Evolutionary conservation across 2,113 vertebrate genomes (phyloP).

Genomic region (Phasianus colchicus): DNA sequence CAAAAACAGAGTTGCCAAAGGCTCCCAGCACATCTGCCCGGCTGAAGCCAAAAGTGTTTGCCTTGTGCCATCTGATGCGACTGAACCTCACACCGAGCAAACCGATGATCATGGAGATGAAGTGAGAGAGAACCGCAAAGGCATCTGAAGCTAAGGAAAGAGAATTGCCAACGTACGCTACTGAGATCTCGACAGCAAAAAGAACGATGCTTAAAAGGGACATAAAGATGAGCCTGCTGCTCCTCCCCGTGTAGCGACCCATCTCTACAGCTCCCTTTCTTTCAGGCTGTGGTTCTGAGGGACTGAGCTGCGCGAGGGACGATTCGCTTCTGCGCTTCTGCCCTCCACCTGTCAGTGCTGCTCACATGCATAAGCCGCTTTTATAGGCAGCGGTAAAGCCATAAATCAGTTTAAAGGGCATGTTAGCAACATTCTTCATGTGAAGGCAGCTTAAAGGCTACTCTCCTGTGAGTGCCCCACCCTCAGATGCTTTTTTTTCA

Average conservation of each 20-base stretch:
- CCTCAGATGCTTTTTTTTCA: not conserved
- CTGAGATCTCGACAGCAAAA: slow-evolving; percentile 68
- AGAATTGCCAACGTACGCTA: slow-evolving; percentile 76
- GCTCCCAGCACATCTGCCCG: slow-evolving; percentile 81
- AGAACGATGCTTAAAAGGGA: slow-evolving; percentile 51
- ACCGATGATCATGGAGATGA: slow-evolving; percentile 80
- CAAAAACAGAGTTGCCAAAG: slow-evolving; percentile 81
- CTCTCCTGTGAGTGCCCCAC: not conserved
- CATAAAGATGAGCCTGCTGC: slow-evolving; percentile 77
- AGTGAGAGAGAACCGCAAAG: slow-evolving; percentile 79
- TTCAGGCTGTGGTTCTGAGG: not conserved
- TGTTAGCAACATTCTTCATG: slow-evolving; percentile 54
- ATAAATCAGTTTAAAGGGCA: slow-evolving; percentile 82
- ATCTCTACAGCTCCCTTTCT: slow-evolving; percentile 30
- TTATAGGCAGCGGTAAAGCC: slow-evolving; percentile 81
- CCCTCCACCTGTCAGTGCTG: slow-evolving; percentile 26
- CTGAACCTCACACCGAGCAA: slow-evolving; percentile 58
- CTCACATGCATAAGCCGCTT: slow-evolving; percentile 59
- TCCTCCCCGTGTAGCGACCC: slow-evolving; percentile 77
- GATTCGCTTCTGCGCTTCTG: not conserved
- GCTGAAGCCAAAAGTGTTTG: slow-evolving; percentile 74
- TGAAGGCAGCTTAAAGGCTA: not conserved
- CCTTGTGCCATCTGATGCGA: slow-evolving; percentile 60
- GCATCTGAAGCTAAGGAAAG: slow-evolving; percentile 81
- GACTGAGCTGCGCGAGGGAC: not conserved